Conservation (phyloP, 2,113 vertebrate genomes). For the Eulemur rufifrons region DNA sequence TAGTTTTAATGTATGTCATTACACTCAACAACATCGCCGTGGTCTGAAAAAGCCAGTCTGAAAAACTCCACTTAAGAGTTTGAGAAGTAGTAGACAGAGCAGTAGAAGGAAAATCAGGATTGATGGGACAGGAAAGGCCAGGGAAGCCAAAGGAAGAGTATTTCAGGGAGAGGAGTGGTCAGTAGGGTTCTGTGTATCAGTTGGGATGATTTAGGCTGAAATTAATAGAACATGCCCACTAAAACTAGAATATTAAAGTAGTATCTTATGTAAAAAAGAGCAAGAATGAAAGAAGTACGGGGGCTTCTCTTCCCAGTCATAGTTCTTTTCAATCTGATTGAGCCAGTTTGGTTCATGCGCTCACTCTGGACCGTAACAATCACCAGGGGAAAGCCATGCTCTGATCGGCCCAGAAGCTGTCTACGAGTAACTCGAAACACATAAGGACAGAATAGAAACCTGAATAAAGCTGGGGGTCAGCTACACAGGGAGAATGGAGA, state of each 20-base stretch:
- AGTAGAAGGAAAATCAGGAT: not conserved
- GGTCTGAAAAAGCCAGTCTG: not conserved
- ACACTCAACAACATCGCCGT: not conserved
- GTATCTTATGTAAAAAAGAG: not conserved
- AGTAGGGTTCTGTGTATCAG: not conserved
- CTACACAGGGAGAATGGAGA: not conserved
- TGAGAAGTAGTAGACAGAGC: not conserved
- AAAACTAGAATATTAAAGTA: not conserved
- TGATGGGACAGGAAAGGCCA: not conserved
- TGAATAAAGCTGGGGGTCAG: not conserved
- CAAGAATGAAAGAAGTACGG: not conserved
- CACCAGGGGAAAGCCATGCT: not conserved
- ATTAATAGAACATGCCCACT: not conserved
- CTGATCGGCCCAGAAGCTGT: not conserved
- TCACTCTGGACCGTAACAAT: not conserved
- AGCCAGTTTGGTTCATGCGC: not conserved
- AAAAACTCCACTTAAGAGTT: not conserved
- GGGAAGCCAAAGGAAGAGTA: not conserved
- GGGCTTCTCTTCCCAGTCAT: not conserved
- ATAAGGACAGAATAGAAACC: not conserved
- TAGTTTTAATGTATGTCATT: not conserved
- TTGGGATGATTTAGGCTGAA: not conserved
- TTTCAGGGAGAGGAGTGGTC: not conserved
- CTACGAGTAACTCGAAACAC: not conserved
- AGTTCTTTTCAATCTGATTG: not conserved